Evolutionary conservation across 2,113 vertebrate species (phyloP).

Genomic region (Ranitomeya variabilis): DNA sequence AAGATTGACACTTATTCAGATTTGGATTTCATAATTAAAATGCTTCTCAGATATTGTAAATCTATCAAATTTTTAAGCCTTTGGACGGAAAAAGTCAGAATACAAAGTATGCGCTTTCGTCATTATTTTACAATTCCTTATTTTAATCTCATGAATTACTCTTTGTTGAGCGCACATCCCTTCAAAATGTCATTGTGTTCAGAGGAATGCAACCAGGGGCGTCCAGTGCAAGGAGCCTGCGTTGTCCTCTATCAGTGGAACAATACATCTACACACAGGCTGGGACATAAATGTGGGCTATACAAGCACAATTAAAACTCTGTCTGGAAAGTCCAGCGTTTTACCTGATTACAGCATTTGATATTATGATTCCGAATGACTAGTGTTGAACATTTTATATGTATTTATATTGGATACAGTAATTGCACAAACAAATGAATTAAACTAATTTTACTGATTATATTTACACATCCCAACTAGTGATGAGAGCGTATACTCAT

Average conservation of each 20-base stretch:
- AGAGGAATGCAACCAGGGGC: slow-evolving; percentile 72
- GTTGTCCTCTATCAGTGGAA: slow-evolving; percentile 65
- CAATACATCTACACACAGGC: slow-evolving; percentile 68
- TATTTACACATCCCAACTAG: no score
- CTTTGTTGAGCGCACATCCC: slow-evolving; percentile 75
- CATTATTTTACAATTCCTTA: slow-evolving; percentile 72
- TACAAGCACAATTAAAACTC: slow-evolving; percentile 52
- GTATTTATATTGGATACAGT: no score
- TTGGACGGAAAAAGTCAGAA: slow-evolving; percentile 57
- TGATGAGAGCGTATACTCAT: no score
- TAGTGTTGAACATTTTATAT: background rate
- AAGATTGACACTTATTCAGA: background rate
- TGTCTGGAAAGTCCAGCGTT: slow-evolving; percentile 65
- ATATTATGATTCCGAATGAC: background rate
- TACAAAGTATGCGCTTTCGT: slow-evolving; percentile 77
- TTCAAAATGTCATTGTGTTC: slow-evolving; percentile 76
- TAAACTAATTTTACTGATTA: background rate
- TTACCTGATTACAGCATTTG: slow-evolving; percentile 63
- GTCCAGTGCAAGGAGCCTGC: slow-evolving; percentile 69
- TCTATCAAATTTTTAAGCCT: background rate
- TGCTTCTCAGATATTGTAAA: background rate
- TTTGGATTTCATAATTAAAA: background rate
- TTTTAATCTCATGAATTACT: slow-evolving; percentile 75
- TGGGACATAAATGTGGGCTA: slow-evolving; percentile 65
- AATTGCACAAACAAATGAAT: background rate